A percentile compares a stretch with the other conserved stretches of the same genome.
phyloP scores from a whole-genome alignment of 1,140 invertebrate genomes.

The Caenorhabditis brenneri region DNA sequence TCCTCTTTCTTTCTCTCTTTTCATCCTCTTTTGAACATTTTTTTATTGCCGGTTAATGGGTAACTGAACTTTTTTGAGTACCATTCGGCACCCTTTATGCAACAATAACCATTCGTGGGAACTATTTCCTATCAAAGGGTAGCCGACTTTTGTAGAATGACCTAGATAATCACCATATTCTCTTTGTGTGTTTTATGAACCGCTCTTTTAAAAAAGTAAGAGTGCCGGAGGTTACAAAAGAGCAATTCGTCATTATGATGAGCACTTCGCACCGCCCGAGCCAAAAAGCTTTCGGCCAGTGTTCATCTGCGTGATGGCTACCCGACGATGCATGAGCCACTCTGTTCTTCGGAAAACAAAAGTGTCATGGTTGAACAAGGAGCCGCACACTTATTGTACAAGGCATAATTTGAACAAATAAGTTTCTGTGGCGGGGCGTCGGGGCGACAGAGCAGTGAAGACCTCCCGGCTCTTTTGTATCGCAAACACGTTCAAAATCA shows the following conservation, averaged over 20 bases:
- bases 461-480: slow-evolving; percentile 41
- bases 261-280: background rate
- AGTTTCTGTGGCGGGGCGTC: background rate
- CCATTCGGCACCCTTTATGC: background rate
- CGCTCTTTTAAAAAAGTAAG: background rate
- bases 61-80: too few relatives aligned
- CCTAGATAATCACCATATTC: background rate
- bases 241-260: slow-evolving; percentile 19
- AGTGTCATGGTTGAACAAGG: slow-evolving; percentile 38
- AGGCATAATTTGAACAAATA: slow-evolving; percentile 42
- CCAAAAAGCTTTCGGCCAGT: background rate
- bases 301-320: background rate
- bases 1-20: too few relatives aligned
- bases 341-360: slow-evolving; percentile 38
- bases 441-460: background rate
- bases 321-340: slow-evolving; percentile 7
- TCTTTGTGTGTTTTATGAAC: background rate
- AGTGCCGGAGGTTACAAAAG: slow-evolving; percentile 19
- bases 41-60: too few relatives aligned
- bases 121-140: background rate
- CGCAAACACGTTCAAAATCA: slow-evolving; percentile 34
- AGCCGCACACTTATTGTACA: slow-evolving; percentile 41
- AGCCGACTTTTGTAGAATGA: background rate
- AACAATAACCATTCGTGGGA: background rate
- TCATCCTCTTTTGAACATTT: too few relatives aligned